Percentiles rank a stretch among this genome's conserved stretches.
Conservation (phyloP, 2,888 invertebrate species). For the Nemoura dubitans region DNA sequence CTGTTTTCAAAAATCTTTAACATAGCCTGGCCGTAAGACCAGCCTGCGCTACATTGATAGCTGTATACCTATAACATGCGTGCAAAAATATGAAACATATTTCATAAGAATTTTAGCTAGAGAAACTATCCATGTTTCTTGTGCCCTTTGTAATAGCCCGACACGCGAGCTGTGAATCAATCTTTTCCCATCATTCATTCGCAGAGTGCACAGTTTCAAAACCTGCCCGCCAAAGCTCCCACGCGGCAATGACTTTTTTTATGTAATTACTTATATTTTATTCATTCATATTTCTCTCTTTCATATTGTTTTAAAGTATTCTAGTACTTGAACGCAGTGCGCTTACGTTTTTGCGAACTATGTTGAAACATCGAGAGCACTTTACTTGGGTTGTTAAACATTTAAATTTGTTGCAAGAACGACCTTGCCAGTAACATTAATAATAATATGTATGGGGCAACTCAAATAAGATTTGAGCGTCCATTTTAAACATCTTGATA, state of each 20-base stretch:
- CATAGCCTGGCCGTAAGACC: neutral
- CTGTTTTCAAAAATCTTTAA: neutral
- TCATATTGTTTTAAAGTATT: constrained; percentile 14
- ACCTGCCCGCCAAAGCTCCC: constrained; percentile 4
- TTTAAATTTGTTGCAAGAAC: neutral
- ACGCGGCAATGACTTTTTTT: constrained; percentile 22
- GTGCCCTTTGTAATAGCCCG: constrained; percentile 13
- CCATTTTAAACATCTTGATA: too few relatives aligned
- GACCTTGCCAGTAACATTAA: neutral
- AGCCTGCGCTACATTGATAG: neutral
- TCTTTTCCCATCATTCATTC: constrained; percentile 38
- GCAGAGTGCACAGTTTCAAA: constrained; percentile 2
- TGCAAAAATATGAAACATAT: constrained; percentile 25
- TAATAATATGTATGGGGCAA: neutral
- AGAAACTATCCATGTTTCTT: constrained; percentile 14
- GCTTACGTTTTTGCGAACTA: neutral
- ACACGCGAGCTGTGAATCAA: constrained; percentile 27
- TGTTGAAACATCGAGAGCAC: neutral
- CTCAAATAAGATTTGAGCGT: neutral
- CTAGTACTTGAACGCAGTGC: neutral
- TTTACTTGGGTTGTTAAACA: neutral
- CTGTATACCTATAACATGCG: neutral
- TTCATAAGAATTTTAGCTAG: constrained; percentile 7
- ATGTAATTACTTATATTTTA: constrained; percentile 29
- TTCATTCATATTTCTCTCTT: constrained; percentile 25